Evolutionary conservation across 2,888 invertebrate species (phyloP).

Genomic region (Nycteola revayana): DNA sequence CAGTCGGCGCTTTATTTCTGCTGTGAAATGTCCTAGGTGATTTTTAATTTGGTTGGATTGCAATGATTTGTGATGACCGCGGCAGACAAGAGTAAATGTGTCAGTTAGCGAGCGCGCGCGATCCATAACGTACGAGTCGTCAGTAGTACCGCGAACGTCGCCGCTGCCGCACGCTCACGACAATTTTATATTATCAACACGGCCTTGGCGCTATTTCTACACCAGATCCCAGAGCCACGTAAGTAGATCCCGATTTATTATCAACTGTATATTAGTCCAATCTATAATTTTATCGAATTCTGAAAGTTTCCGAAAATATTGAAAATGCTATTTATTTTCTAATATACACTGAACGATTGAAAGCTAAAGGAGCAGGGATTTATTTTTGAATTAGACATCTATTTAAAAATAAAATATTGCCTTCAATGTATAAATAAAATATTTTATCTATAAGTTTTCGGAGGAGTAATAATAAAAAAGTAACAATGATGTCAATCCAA

Average conservation of each 20-base stretch:
- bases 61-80: conserved; percentile 3
- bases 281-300: neutral
- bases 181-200: conserved; percentile 34
- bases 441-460: no score
- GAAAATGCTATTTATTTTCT: no score
- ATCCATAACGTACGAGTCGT: conserved; percentile 10
- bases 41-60: conserved; percentile 4
- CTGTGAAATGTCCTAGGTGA: neutral
- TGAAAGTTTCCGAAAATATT: neutral
- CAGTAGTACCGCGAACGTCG: conserved; percentile 13
- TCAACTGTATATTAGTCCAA: neutral
- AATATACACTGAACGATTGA: no score
- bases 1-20: neutral
- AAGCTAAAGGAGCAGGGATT: no score
- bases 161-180: conserved; percentile 18
- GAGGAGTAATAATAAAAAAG: no score
- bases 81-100: neutral
- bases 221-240: conserved; percentile 42
- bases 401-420: no score
- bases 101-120: conserved; percentile 23
- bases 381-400: no score
- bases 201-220: conserved; percentile 64
- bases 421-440: no score
- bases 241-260: conserved; percentile 41
- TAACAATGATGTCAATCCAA: no score